Percentiles rank a stretch among this genome's conserved stretches.
These are phyloP conservation scores for Cryptus viduatorius DNA, from an alignment of 2,888 invertebrate genomes.

Conservation along the genomic window DNA sequence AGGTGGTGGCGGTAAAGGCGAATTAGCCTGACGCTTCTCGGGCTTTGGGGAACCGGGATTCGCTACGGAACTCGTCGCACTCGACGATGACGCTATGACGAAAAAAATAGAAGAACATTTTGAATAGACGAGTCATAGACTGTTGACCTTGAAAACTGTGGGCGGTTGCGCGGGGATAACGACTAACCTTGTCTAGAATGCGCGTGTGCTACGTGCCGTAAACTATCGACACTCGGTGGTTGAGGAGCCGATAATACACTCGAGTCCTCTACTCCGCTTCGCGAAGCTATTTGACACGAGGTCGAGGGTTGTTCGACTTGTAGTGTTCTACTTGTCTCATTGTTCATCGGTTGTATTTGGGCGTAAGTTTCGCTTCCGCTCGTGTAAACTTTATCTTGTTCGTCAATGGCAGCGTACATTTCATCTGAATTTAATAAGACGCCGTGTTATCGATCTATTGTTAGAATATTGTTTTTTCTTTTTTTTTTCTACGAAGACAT, in stretches of 20 bases:
- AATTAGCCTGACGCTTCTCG: conserved; percentile 95
- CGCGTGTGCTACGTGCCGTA: conserved; percentile 87
- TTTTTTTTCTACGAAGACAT: conserved; percentile 49
- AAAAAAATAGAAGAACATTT: neutral
- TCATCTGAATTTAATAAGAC: conserved; percentile 87
- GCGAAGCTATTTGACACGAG: conserved; percentile 71
- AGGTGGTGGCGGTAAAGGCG: conserved; percentile 94
- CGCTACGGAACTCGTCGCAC: conserved; percentile 89
- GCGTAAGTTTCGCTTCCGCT: conserved; percentile 95
- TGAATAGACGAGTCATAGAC: neutral
- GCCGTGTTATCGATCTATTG: neutral
- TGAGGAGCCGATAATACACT: conserved; percentile 85
- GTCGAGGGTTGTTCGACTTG: conserved; percentile 73
- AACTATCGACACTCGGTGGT: conserved; percentile 88
- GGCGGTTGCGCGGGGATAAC: neutral
- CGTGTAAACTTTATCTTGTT: conserved; percentile 89
- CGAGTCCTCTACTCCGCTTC: conserved; percentile 76
- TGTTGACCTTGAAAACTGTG: too few species aligned
- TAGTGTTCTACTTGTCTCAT: conserved; percentile 83
- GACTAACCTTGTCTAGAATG: conserved; percentile 87
- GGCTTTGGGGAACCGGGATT: conserved; percentile 95
- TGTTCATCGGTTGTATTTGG: conserved; percentile 89
- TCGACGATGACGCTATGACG: conserved; percentile 89
- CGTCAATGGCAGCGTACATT: conserved; percentile 96
- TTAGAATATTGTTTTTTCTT: neutral